Percentiles rank a stretch among this genome's conserved stretches.
Conservation (phyloP, 2,113 vertebrate genomes). For the Chroicocephalus ridibundus region DNA sequence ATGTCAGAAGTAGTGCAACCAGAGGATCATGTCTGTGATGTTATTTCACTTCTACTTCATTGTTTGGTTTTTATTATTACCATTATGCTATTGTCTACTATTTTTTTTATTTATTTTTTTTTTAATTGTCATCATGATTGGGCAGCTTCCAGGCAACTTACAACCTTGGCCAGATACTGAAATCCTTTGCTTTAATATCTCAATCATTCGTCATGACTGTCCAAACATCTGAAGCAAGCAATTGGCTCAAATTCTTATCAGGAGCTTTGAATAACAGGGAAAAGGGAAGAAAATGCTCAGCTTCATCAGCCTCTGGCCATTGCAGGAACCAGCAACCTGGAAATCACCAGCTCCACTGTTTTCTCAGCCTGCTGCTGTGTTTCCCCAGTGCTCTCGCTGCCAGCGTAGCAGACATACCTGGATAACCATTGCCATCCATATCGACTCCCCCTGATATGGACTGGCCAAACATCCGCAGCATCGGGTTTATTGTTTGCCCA, state of each 20-base stretch:
- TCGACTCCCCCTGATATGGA: slow-evolving; percentile 94
- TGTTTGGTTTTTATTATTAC: background rate
- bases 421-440: slow-evolving; percentile 96
- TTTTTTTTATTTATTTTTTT: background rate
- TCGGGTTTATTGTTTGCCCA: slow-evolving; percentile 82
- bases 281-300: background rate
- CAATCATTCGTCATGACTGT: background rate
- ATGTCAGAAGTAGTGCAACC: background rate
- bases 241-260: background rate
- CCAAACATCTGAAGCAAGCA: background rate
- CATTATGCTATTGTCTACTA: background rate
- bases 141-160: background rate
- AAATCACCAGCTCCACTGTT: background rate
- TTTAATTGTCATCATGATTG: background rate
- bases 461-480: slow-evolving; percentile 94
- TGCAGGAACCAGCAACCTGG: background rate
- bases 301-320: background rate
- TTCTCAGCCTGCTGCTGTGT: background rate
- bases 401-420: slow-evolving; percentile 76
- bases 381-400: background rate
- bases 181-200: background rate
- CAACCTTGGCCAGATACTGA: background rate
- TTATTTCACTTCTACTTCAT: background rate
- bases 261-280: background rate
- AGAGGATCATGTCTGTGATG: background rate